Percentiles rank a stretch among this genome's conserved stretches.
Conservation (phyloP, 2,113 vertebrate species). For the Benitochromis conjunctus region DNA sequence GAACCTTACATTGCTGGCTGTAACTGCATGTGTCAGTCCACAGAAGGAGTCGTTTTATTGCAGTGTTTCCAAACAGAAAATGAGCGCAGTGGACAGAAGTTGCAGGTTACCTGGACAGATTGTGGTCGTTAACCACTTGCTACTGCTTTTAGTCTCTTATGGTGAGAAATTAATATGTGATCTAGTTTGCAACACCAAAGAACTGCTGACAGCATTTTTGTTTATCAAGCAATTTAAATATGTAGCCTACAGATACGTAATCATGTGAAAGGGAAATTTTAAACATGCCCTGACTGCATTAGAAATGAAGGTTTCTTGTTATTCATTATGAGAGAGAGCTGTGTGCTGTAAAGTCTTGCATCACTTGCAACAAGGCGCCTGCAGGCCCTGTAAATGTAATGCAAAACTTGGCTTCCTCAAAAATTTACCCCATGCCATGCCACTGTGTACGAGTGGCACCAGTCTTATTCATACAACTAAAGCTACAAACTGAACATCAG, state of each 20-base stretch:
- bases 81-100: background rate
- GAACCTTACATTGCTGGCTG: background rate
- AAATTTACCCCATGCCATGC: background rate
- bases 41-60: background rate
- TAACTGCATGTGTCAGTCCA: background rate
- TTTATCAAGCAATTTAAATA: background rate
- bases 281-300: fast-evolving
- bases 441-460: background rate
- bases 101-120: background rate
- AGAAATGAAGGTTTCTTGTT: background rate
- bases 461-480: background rate
- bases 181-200: background rate
- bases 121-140: background rate
- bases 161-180: background rate
- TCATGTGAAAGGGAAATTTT: background rate
- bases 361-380: background rate
- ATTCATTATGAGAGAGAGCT: background rate
- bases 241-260: background rate
- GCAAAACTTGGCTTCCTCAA: background rate
- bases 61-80: background rate
- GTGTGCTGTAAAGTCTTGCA: background rate
- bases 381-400: background rate
- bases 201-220: background rate
- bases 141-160: background rate
- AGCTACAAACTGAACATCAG: background rate